These are phyloP conservation scores for Halisarca cf. caerulea DNA, from an alignment of 37 sponge, comb jelly and placozoan genomes.

Conservation along the genomic window DNA sequence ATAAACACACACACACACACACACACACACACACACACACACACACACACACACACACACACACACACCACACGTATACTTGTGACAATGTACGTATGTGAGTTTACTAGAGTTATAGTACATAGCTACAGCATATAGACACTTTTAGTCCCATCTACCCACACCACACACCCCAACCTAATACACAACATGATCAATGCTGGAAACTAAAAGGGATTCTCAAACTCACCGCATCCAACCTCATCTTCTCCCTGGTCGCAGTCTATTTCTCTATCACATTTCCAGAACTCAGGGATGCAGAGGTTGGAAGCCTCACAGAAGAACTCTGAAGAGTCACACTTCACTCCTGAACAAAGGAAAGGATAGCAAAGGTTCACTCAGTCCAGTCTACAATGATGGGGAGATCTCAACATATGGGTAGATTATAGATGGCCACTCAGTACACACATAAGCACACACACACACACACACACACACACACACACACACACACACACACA, in stretches of 20 bases:
- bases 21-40: slow-evolving; percentile 26
- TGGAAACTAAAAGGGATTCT: too few relatives aligned
- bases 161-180: slow-evolving; percentile 45
- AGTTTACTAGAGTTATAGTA: too few relatives aligned
- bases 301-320: background rate
- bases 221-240: slow-evolving; percentile 9
- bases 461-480: slow-evolving; percentile 2
- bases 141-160: slow-evolving; percentile 33
- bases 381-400: too few relatives aligned
- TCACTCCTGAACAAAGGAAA: background rate
- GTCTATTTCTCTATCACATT: slow-evolving; percentile 27
- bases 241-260: slow-evolving; percentile 26
- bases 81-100: too few relatives aligned
- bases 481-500: slow-evolving; percentile 35
- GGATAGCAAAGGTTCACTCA: background rate
- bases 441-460: slow-evolving; percentile 17
- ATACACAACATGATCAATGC: too few relatives aligned
- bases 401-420: too few relatives aligned
- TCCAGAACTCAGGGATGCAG: background rate
- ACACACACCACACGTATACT: slow-evolving; percentile 30
- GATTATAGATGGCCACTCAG: too few relatives aligned
- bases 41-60: slow-evolving; percentile 36
- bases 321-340: background rate
- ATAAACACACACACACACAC: too few relatives aligned
- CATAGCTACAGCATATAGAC: background rate